Base-by-base conservation (phyloP, 2,113 vertebrate genomes). In the Gracilinanus agilis region DNA sequence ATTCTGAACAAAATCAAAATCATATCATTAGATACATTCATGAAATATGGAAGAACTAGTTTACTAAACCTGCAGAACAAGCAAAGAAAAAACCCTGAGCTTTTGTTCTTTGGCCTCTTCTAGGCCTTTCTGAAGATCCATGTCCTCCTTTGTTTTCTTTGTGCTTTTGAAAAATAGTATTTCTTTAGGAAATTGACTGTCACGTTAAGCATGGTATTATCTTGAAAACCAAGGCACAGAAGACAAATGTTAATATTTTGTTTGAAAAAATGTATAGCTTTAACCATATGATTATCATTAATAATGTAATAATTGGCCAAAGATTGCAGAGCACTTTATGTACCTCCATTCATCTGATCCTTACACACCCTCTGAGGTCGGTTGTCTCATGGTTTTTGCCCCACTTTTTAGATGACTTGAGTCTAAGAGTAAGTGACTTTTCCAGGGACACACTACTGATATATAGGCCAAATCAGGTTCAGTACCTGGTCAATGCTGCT, bases 321-420 rank as follows among this genome's bases (percentile, higher is more conserved):
- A 23, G n/a, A 40, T 83, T 83, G 67, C n/a, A 83, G 1, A 40
- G 5, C 2, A 2, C n/a, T 40, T 40, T 23, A 8, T 40, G 67
- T 40, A 2, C n/a, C 34, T 83, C 19, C 7, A 21, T 7, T 83
- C 19, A 23, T 83, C n/a, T 40, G 34, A 83, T 40, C 67, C n/a
- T 40, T 25, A 21, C 19, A 83, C n/a, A 19, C 1, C n/a, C 16
- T 23, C 34, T 83, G 67, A 83, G 67, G 61, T 21, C 2, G 67
- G 40, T 83, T 7, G 2, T 23, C 0, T 21, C 2, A 21, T 40
- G 8, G 7, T 3, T 34, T 3, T 23, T 34, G 8, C 6, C 67
- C 16, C n/a, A 23, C 40, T 83, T 55, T 61, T 83, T 40, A 83
- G 67, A 40, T 23, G 67, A 23, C 16, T n/a, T 19, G 16, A 83